phyloP scores from a whole-genome alignment of 2,113 vertebrate species.

The Hypocryptadius cinnamomeus region DNA sequence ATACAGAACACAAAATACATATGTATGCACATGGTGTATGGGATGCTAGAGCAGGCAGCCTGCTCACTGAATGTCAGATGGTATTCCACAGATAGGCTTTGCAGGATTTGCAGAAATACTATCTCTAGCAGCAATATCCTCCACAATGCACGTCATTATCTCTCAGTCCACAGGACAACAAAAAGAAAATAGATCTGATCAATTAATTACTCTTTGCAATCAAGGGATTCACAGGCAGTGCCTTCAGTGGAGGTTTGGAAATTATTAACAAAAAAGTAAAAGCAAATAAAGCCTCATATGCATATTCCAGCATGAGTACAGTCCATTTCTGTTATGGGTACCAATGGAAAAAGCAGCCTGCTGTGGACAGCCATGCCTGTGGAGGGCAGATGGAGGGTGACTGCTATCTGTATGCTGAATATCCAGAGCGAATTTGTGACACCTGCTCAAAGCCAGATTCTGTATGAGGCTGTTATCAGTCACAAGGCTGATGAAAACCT shows the following conservation, averaged over 20 bases:
- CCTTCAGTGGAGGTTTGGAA: neutral
- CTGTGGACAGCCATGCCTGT: rapidly evolving
- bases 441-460: neutral
- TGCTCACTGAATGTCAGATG: neutral
- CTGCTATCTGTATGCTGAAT: neutral
- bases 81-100: neutral
- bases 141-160: neutral
- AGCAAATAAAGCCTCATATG: neutral
- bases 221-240: neutral
- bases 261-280: neutral
- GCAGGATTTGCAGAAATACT: neutral
- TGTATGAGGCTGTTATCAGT: neutral
- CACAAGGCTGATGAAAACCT: neutral
- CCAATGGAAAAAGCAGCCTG: neutral
- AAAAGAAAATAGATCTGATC: neutral
- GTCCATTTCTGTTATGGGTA: neutral
- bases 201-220: neutral
- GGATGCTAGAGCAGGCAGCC: neutral
- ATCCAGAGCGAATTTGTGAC: neutral
- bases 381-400: neutral
- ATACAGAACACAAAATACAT: neutral
- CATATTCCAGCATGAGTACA: neutral
- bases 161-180: neutral
- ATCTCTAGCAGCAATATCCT: neutral
- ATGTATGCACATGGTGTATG: neutral